Evolutionary conservation across 2,113 vertebrate species (phyloP).

Genomic region (Xyrauchen texanus): DNA sequence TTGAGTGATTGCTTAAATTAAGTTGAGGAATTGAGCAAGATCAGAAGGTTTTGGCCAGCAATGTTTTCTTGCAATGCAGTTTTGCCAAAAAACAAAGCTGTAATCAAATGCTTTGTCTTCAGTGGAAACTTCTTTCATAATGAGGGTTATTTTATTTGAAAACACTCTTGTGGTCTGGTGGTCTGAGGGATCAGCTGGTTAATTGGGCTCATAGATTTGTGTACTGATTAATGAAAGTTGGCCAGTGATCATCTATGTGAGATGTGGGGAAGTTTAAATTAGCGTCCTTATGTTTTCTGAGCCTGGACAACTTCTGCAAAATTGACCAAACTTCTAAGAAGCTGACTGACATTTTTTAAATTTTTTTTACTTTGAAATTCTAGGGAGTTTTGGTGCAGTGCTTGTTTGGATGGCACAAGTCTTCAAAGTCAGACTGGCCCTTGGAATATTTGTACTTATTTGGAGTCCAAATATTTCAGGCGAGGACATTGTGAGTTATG

Average conservation of each 20-base stretch:
- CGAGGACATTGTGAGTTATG: slow-evolving; percentile 7
- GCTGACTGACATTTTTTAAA: too few relatives aligned
- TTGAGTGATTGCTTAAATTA: slow-evolving; percentile 35
- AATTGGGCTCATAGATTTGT: slow-evolving; percentile 10
- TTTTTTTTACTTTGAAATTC: not conserved
- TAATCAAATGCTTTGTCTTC: slow-evolving; percentile 38
- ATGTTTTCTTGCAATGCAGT: not conserved
- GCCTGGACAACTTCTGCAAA: too few relatives aligned
- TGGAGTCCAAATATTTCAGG: slow-evolving; percentile 26
- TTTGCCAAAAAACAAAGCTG: slow-evolving; percentile 11
- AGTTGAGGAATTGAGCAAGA: not conserved
- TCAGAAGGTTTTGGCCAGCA: slow-evolving; percentile 12
- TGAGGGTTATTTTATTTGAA: slow-evolving; percentile 24
- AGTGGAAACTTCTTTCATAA: slow-evolving; percentile 34
- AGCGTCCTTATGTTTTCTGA: too few relatives aligned
- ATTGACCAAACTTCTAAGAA: too few relatives aligned
- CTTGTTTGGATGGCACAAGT: not conserved
- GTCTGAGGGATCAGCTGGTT: not conserved
- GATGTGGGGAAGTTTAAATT: slow-evolving; percentile 6
- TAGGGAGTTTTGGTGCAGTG: not conserved
- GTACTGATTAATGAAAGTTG: slow-evolving; percentile 38
- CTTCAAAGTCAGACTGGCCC: slow-evolving; percentile 2
- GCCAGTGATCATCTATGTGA: slow-evolving; percentile 6
- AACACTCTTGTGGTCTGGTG: not conserved
- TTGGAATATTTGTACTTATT: not conserved